phyloP scores from a whole-genome alignment of 1,140 invertebrate genomes.

The Drosophila lini region DNA sequence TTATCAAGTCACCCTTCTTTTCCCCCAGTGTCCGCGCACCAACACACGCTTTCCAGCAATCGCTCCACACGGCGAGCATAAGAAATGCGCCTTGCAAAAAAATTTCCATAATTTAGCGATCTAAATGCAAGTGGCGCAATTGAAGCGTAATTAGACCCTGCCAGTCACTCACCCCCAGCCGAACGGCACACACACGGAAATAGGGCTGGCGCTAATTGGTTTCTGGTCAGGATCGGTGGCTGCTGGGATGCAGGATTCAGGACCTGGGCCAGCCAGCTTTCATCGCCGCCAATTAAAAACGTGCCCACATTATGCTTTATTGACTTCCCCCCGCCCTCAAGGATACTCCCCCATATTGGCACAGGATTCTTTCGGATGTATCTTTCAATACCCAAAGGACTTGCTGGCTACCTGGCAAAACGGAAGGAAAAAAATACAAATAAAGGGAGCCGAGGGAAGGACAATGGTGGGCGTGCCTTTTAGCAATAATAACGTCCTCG shows the following conservation, averaged over 20 bases:
- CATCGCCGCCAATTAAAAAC: slow-evolving; percentile 81
- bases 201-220: slow-evolving; percentile 75
- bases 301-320: slow-evolving; percentile 82
- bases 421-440: not conserved
- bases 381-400: slow-evolving; percentile 49
- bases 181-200: slow-evolving; percentile 31
- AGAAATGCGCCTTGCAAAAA: slow-evolving; percentile 79
- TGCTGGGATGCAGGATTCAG: slow-evolving; percentile 20
- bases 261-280: slow-evolving; percentile 46
- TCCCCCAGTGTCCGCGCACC: slow-evolving; percentile 15
- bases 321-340: slow-evolving; percentile 52
- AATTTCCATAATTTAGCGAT: slow-evolving; percentile 84
- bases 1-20: not conserved
- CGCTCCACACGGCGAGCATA: slow-evolving; percentile 24
- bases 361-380: slow-evolving; percentile 34
- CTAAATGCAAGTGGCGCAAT: slow-evolving; percentile 84
- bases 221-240: slow-evolving; percentile 63
- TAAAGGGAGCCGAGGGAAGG: not conserved
- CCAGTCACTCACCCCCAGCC: slow-evolving; percentile 54
- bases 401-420: slow-evolving; percentile 23
- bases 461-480: slow-evolving; percentile 65
- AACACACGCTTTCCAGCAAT: not conserved
- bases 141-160: slow-evolving; percentile 84
- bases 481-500: slow-evolving; percentile 82
- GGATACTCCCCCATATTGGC: not conserved